Evolutionary conservation across 37 sponge, comb jelly and placozoan species (phyloP).

Genomic region (Halichondria panicea): DNA sequence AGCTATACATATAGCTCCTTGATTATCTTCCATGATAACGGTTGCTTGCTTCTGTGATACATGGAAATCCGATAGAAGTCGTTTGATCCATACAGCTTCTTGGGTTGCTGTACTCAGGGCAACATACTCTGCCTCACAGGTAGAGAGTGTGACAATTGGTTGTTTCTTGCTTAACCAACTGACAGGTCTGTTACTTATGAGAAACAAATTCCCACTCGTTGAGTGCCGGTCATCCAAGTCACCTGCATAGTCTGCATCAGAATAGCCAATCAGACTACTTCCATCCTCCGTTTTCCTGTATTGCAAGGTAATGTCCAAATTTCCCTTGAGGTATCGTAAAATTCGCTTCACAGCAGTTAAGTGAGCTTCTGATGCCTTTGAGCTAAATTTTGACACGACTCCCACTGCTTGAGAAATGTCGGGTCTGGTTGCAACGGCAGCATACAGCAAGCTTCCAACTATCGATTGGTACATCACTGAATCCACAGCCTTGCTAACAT

Average conservation of each 20-base stretch:
- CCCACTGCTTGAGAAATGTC: slow-evolving; percentile 58
- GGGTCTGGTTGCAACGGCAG: slow-evolving; percentile 35
- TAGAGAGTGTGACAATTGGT: no score
- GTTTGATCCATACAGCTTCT: slow-evolving; percentile 32
- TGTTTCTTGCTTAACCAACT: slow-evolving; percentile 62
- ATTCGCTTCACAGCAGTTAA: slow-evolving; percentile 49
- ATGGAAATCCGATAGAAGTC: slow-evolving; percentile 13
- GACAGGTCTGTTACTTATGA: slow-evolving; percentile 35
- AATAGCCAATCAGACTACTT: slow-evolving; percentile 29
- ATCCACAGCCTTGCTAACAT: slow-evolving; percentile 42
- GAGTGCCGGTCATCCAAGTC: slow-evolving; percentile 54
- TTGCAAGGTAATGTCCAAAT: slow-evolving; percentile 8
- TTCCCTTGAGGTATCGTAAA: slow-evolving; percentile 53
- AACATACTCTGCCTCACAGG: slow-evolving; percentile 46
- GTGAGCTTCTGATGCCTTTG: slow-evolving; percentile 34
- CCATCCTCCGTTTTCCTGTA: slow-evolving; percentile 26
- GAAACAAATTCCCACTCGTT: slow-evolving; percentile 49
- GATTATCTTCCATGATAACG: slow-evolving; percentile 47
- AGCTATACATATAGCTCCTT: slow-evolving; percentile 40
- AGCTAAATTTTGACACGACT: slow-evolving; percentile 35
- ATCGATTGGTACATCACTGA: slow-evolving; percentile 47
- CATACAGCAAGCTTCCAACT: slow-evolving; percentile 58
- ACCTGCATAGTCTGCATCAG: slow-evolving; percentile 62
- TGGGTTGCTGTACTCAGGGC: slow-evolving; percentile 29
- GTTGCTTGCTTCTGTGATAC: neutral